Conservation (phyloP, 2,113 vertebrate species). For the Tychaedon coryphoeus region DNA sequence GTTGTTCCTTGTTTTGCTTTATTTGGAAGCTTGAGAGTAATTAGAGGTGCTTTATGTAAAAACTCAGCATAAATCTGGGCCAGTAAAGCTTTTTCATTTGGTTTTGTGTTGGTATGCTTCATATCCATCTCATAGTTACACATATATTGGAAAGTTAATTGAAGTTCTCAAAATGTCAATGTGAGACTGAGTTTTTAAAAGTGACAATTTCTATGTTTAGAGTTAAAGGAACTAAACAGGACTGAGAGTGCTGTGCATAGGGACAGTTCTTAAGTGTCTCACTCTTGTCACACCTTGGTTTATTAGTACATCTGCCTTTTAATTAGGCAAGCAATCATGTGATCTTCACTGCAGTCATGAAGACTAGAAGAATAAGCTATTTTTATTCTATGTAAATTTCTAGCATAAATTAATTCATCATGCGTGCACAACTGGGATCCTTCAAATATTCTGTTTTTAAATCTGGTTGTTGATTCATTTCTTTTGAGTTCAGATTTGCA, state of each 20-base stretch:
- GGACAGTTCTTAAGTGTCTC: background rate
- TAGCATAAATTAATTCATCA: slow-evolving; percentile 25
- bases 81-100: background rate
- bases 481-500: background rate
- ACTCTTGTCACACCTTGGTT: slow-evolving; percentile 19
- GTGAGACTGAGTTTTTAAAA: background rate
- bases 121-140: background rate
- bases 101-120: background rate
- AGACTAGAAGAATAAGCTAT: slow-evolving; percentile 27
- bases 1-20: background rate
- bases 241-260: background rate
- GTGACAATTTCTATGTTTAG: background rate
- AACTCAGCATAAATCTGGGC: background rate
- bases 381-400: slow-evolving; percentile 25
- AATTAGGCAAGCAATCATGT: slow-evolving; percentile 33
- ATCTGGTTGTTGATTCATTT: background rate
- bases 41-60: background rate
- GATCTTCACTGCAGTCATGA: background rate
- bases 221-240: background rate
- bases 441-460: background rate
- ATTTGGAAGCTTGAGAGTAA: background rate
- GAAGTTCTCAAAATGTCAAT: background rate
- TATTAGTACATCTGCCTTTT: slow-evolving; percentile 43
- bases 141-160: background rate
- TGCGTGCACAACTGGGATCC: background rate